Evolutionary conservation across 2,797 vertebrate species (phyloP), one percentile per base, ranked within the genome.

Genomic region (Oreortyx pictus): DNA sequence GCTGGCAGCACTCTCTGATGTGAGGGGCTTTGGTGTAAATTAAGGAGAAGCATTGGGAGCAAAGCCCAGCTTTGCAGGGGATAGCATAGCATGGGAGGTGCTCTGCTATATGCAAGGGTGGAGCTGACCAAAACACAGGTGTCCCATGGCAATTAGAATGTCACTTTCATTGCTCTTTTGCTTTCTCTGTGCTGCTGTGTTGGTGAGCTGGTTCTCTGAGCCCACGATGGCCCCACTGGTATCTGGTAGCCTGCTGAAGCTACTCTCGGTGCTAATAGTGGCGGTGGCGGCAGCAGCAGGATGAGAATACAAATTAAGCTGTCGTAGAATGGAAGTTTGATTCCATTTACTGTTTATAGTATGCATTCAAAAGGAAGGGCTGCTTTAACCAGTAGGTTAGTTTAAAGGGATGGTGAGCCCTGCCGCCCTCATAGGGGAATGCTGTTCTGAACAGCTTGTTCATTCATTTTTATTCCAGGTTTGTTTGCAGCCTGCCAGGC

Each of bases 281-380:
- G 78, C 66, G 54, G 59, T 88, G 78, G 79, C 67, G 25, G 74
- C 68, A 29, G 74, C 68, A 67, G 81, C 57, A 93, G 82, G 76
- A 78, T 81, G 62, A 88, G 78, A 95, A 81, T 92, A 91, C 64
- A 85, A 94, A 95, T 95, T 71, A 89, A 77, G 62, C n/a, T 84
- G 50, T 81, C 44, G 59, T 31, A 44, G 70, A 71, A 49, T 71
- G 65, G 20, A 87, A 59, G 0, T 0, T 16, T 67, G 87, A 95
- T 96, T 80, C 78, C 60, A 49, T 88, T 93, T 93, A 86, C 72
- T 93, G 13, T 77, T 81, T 44, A 80, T 88, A 85, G 67, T 2
- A 0, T 57, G 41, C 66, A 23, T 96, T 95, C 82, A 94, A 81
- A 95, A 92, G 61, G 76, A 94, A 70, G 79, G 82, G 50, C 65